These are phyloP conservation scores for Hemiprocne comata DNA, from an alignment of 2,113 vertebrate species.

Conservation along the genomic window DNA sequence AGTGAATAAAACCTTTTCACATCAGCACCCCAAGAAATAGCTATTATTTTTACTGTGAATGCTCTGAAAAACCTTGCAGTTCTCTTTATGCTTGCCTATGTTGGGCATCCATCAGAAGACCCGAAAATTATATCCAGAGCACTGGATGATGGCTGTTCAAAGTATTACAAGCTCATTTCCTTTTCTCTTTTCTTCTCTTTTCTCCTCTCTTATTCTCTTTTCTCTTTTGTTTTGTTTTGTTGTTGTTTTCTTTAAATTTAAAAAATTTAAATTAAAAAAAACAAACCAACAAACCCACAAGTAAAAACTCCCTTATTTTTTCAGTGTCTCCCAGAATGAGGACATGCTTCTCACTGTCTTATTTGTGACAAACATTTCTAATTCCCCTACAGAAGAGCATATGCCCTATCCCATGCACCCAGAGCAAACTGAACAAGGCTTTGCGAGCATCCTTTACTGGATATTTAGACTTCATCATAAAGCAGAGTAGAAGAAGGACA, in stretches of 20 bases:
- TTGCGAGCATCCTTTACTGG: not conserved
- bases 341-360: not conserved
- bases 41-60: not conserved
- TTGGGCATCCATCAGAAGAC: not conserved
- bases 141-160: not conserved
- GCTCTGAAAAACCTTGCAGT: not conserved
- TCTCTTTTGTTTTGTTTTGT: no score
- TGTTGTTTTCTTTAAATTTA: no score
- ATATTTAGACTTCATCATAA: not conserved
- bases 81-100: not conserved
- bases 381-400: not conserved
- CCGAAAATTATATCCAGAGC: not conserved
- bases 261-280: not conserved
- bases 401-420: accelerated
- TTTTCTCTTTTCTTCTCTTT: no score
- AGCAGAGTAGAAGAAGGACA: not conserved
- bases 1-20: not conserved
- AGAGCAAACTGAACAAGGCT: not conserved
- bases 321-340: not conserved
- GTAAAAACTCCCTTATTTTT: not conserved
- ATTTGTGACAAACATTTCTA: not conserved
- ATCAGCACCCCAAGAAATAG: not conserved
- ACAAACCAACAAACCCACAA: not conserved
- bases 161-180: not conserved
- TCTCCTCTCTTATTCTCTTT: no score